Conservation (phyloP, 2,113 vertebrate genomes). For the Alces alces region DNA sequence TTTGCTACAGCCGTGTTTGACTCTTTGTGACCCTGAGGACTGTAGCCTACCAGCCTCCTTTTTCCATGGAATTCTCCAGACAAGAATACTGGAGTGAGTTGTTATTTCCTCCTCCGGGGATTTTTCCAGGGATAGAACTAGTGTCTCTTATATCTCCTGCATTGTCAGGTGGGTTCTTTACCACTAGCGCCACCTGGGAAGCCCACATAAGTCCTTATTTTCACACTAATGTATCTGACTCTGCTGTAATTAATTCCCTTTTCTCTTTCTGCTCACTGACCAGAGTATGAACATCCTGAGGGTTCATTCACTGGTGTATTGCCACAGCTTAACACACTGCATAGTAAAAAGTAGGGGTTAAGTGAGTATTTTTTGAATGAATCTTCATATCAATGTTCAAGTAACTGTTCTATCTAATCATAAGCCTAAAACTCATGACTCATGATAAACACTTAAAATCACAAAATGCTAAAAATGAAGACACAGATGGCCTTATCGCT, state of each 20-base stretch:
- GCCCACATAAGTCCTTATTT: background rate
- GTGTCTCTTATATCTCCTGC: background rate
- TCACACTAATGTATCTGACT: background rate
- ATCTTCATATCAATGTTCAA: background rate
- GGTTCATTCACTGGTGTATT: background rate
- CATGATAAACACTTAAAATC: background rate
- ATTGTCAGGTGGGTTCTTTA: background rate
- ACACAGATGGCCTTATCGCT: background rate
- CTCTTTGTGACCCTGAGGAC: background rate
- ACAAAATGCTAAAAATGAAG: background rate
- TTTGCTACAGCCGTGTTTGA: background rate
- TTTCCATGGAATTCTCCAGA: background rate
- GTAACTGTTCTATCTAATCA: background rate
- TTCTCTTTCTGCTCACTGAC: background rate
- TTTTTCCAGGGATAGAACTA: background rate
- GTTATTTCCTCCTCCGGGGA: background rate
- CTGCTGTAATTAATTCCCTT: background rate
- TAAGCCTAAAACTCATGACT: background rate
- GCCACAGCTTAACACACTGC: background rate
- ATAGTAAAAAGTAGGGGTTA: background rate
- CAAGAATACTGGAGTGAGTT: background rate
- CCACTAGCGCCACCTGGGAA: background rate
- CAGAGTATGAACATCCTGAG: background rate
- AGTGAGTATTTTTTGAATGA: background rate
- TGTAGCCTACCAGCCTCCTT: background rate